A percentile compares a stretch with the other conserved stretches of the same genome.
These are phyloP conservation scores for Heliothis virescens DNA, from an alignment of 1,140 invertebrate genomes.

Conservation along the genomic window DNA sequence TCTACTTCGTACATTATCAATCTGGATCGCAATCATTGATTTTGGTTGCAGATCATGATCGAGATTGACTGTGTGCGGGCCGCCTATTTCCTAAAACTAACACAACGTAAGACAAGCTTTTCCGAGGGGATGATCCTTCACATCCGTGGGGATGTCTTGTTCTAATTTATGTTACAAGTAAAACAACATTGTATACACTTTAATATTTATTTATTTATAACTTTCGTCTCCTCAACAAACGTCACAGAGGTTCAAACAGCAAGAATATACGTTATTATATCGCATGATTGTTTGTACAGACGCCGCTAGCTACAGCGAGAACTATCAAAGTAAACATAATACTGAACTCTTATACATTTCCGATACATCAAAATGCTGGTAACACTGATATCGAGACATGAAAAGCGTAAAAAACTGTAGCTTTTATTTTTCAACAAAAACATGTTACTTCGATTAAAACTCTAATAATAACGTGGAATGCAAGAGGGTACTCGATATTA, in stretches of 20 bases:
- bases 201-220: conserved; percentile 72
- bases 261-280: conserved; percentile 63
- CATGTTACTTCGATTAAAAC: conserved; percentile 38
- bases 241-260: conserved; percentile 71
- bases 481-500: conserved; percentile 64
- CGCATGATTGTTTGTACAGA: conserved; percentile 62
- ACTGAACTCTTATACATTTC: conserved; percentile 51
- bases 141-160: too few relatives aligned
- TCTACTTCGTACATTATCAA: too few relatives aligned
- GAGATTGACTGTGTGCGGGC: too few relatives aligned
- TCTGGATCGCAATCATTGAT: too few relatives aligned
- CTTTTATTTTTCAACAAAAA: conserved; percentile 38
- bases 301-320: conserved; percentile 24
- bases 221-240: conserved; percentile 71
- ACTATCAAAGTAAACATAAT: conserved; percentile 48
- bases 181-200: conserved; percentile 65
- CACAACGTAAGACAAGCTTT: too few relatives aligned
- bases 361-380: conserved; percentile 34
- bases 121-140: too few relatives aligned
- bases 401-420: conserved; percentile 41
- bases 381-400: conserved; percentile 52
- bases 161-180: conserved; percentile 44
- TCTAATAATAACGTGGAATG: conserved; percentile 76
- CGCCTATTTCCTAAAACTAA: too few relatives aligned
- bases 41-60: too few relatives aligned